Base-by-base conservation (phyloP, 2,888 invertebrate species). In the Phasia obesa region DNA sequence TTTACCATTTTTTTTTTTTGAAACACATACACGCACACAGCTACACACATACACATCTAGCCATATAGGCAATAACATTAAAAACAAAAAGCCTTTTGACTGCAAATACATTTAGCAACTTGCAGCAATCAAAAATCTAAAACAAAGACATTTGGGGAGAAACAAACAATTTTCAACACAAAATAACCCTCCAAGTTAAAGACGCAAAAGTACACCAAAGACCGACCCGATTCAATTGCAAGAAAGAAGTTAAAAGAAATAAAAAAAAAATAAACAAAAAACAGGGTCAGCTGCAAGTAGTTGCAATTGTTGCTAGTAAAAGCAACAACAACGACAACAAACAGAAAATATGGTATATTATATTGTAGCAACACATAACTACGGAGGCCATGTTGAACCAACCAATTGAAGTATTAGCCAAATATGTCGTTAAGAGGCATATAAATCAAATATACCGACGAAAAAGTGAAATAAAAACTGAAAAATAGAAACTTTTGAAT, bases 381-480 rank as follows among this genome's bases (percentile, higher is more conserved):
- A 76, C 75, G 74, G 79, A 75, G 83, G 78, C 83, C 79, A 79
- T 83, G 83, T 83, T 83, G 79, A 79, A 79, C 75, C 73, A 83
- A 62, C 79, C 75, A 79, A 79, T 83, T 83, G 79, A 83, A 83
- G 83, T 83, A 83, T 83, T 83, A 83, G 75, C 83, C 79, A 83
- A 79, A 83, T 83, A 79, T 83, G 83, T 83, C 79, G 83, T 83
- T 83, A 79, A 83, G 75, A 83, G 83, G 75, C 83, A 79, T 71
- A 83, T 83, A 83, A 83, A 83, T 83, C 79, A 79, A 83, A 83
- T 59, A 83, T 74, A 67, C 27, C 13, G 67, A 73, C 35, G 62
- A 7, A 55, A 57, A 25, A 47, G 35, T 17, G n/a, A 57, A 76
- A 51, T 51, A 71, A 65, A 49, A 60, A 67, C 67, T 75, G n/a